Evolutionary conservation across 2,888 invertebrate genomes (phyloP), one percentile per base, ranked within the genome.

Genomic region (Sycophila texana): DNA sequence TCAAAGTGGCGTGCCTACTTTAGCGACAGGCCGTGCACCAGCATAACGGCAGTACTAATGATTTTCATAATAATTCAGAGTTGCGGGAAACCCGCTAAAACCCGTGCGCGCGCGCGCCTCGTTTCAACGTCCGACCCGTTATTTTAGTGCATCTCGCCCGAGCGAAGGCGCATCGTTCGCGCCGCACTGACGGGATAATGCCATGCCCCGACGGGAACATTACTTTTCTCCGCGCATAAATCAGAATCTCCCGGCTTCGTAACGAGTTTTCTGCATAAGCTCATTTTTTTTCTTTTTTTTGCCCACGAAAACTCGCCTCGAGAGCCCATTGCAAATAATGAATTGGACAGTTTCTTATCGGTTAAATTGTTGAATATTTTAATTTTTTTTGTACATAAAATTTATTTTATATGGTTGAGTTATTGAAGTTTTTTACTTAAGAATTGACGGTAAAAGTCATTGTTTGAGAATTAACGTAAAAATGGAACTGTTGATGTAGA

Each of bases 401-500:
- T n/a, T 26, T 26, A 26, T 26, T 26, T 26, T 26, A 26, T 26
- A 26, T 2, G 26, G 3, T 26, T 26, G 26, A 26, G 3, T 26
- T 26, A 26, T 1, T 3, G 26, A 26, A 26, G 26, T 3, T 26
- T 26, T 26, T 26, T 26, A n/a, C n/a, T n/a, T n/a, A n/a, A n/a
- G n/a, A n/a, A n/a, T n/a, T n/a, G n/a, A n/a, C n/a, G n/a, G n/a
- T n/a, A n/a, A n/a, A n/a, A n/a, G n/a, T n/a, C n/a, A n/a, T 26
- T 26, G 26, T 3, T 26, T 26, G 26, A 26, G 26, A 26, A 26
- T 26, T n/a, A n/a, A n/a, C n/a, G 26, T 26, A 26, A 2, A 26
- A 2, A 30, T 66, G 3, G 7, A 66, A 49, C 18, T 20, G 10
- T 39, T 20, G 39, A 18, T 16, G 22, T 89, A 94, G 98, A 91